phyloP scores from a whole-genome alignment of 2,113 vertebrate genomes.

The Callionymus lyra region DNA sequence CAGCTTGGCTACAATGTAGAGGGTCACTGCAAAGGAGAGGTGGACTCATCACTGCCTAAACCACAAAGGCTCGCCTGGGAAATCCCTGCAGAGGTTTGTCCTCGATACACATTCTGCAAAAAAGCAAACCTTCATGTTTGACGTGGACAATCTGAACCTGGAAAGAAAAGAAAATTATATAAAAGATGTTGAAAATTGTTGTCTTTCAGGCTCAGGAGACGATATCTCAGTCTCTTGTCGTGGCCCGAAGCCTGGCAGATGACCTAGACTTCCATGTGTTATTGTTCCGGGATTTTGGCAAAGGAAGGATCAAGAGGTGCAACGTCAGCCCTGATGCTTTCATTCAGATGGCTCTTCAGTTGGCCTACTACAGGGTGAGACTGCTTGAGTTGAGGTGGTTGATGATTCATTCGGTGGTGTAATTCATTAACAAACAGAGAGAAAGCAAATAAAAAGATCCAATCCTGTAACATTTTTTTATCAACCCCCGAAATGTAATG shows the following conservation, averaged over 20 bases:
- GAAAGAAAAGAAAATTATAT: too few relatives aligned
- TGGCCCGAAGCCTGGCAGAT: constrained; percentile 73
- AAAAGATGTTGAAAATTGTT: background rate
- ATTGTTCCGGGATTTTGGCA: constrained; percentile 78
- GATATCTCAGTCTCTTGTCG: constrained; percentile 66
- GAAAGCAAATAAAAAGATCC: too few relatives aligned
- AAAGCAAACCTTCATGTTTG: background rate
- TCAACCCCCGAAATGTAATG: too few relatives aligned
- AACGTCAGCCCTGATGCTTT: constrained; percentile 88
- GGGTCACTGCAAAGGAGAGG: constrained; percentile 84
- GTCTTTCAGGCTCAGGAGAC: constrained; percentile 60
- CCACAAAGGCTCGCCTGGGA: constrained; percentile 85
- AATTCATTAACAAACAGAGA: too few relatives aligned
- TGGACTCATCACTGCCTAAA: constrained; percentile 65
- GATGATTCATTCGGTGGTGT: too few relatives aligned
- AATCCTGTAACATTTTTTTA: too few relatives aligned
- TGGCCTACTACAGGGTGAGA: constrained; percentile 86
- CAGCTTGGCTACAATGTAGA: constrained; percentile 82
- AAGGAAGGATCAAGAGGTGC: constrained; percentile 82
- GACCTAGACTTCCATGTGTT: constrained; percentile 84
- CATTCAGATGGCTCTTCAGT: constrained; percentile 84
- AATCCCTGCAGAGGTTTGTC: constrained; percentile 73
- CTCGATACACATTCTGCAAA: background rate
- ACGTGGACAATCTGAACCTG: too few relatives aligned
- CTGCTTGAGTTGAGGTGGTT: background rate